phyloP scores from a whole-genome alignment of 2,113 vertebrate genomes.

The Triplophysa siluroides region DNA sequence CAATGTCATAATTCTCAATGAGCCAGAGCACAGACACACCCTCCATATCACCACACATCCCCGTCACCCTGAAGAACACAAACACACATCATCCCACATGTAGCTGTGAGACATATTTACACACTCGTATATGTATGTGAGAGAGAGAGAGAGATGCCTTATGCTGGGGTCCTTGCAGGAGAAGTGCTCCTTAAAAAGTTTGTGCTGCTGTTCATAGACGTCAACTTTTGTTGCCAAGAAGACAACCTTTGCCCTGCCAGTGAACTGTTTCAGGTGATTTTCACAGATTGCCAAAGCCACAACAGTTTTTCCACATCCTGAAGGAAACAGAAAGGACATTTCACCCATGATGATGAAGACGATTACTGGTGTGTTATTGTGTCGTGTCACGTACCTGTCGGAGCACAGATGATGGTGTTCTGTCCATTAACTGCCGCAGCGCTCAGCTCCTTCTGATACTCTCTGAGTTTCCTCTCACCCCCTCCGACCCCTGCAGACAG shows the following conservation, averaged over 20 bases:
- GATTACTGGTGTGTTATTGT: no score
- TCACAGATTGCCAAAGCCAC: conserved; percentile 78
- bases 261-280: conserved; percentile 70
- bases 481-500: conserved; percentile 26
- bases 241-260: conserved; percentile 68
- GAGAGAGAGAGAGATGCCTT: conserved; percentile 39
- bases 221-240: conserved; percentile 78
- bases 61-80: conserved; percentile 67
- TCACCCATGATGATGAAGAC: not conserved
- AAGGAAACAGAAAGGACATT: not conserved
- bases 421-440: conserved; percentile 34
- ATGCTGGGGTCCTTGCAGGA: conserved; percentile 52
- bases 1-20: conserved; percentile 71
- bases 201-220: conserved; percentile 79
- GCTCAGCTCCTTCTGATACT: conserved; percentile 60
- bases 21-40: conserved; percentile 58
- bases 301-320: conserved; percentile 82
- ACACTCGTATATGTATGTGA: conserved; percentile 12
- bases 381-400: conserved; percentile 54
- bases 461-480: conserved; percentile 51
- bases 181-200: conserved; percentile 72
- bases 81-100: conserved; percentile 20
- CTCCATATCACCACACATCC: conserved; percentile 74
- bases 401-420: conserved; percentile 65
- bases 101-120: not conserved